Base-by-base conservation (phyloP, 2,113 vertebrate species). In the Rhinichthys klamathensis region DNA sequence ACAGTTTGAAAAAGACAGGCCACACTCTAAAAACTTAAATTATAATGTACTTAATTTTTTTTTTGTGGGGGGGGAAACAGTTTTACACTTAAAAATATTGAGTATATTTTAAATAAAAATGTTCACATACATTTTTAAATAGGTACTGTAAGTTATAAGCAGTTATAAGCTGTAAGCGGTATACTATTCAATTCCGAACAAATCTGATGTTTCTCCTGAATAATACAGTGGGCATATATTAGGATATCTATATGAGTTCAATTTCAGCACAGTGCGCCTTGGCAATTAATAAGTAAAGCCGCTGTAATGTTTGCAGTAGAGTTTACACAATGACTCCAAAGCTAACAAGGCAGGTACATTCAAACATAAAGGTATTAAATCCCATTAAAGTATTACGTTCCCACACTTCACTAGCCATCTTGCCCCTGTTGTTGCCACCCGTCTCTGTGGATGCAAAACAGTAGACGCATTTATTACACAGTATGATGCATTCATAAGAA, bases 321-420 rank as follows among this genome's bases (percentile, higher is more conserved):
- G 32, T 35, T 69, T 69, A 10, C 67, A 38, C 67, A 70, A 38
- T 41, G 67, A 70, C 67, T 70, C 67, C 32, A 70, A 70, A 38
- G 67, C 32, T 70, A 70, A 70, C 35, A 70, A 70, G 67, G 4
- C 67, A 41, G 32, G 35, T n/a, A 23, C 67, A 70, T 41, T 41
- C 10, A 70, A n/a, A 70, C 67, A 23, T 41, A 46, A 46, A 73
- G 12, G 12, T 27, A 46, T 73, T 25, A 73, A 25, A 73, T n/a
- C 70, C 11, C 23, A 73, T 44, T 25, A 73, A 46, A 41, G 70
- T 74, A 46, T 74, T 74, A 74, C 15, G 70, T 15, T 74, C 70
- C 41, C 70, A 74, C 21, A n/a, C 41, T 73, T 46, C 70, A 73
- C 32, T 46, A 74, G 70, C n/a, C 23, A 74, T 25, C 70, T 27